Base-by-base conservation (phyloP, 2,113 vertebrate species). In the Oryzias curvinotus region DNA sequence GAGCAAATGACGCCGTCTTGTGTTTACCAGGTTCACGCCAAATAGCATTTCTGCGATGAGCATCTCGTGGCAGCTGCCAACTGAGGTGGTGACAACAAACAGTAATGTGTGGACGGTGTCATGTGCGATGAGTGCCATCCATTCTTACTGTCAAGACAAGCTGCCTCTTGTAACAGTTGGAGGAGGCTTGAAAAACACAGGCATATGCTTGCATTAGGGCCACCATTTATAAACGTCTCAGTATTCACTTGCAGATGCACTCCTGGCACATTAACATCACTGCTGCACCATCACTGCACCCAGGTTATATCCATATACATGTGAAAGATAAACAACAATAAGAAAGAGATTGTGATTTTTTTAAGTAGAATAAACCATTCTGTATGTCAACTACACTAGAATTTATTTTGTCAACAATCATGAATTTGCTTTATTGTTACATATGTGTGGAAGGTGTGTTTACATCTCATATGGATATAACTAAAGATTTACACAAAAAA, bases 81-180 rank as follows among this genome's bases (percentile, higher is more conserved):
- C 68, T 71, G 10, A 21, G 18, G 48, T 26, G 23, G 54, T 58
- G 71, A 82, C 73, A 80, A 70, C 66, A 43, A 41, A 51, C 41
- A 1, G 50, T 65, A 67, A 81, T 55, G 52, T 77, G 75, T 67
- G 76, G 80, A 84, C 65, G 45, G 52, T 48, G 30, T 83, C 72
- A 69, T 85, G 78, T 85, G 85, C 84, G 83, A 89, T 77, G 76
- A 68, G 52, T 55, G 50, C 51, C 76, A 78, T 87, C 67, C 68
- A 82, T 85, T 78, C 52, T 52, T 13, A 51, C 74, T 77, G 82
- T 78, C 78, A 75, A 57, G 58, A 70, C n/a, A 36, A 58, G 59
- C 60, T 10, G 57, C 46, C 52, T 75, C 69, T 77, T 66, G 59
- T 61, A 74, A 77, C 68, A 21, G 55, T 52, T 45, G 1, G 47